These are phyloP conservation scores for Geotrypetes seraphini DNA, from an alignment of 2,797 vertebrate genomes.

Conservation along the genomic window DNA sequence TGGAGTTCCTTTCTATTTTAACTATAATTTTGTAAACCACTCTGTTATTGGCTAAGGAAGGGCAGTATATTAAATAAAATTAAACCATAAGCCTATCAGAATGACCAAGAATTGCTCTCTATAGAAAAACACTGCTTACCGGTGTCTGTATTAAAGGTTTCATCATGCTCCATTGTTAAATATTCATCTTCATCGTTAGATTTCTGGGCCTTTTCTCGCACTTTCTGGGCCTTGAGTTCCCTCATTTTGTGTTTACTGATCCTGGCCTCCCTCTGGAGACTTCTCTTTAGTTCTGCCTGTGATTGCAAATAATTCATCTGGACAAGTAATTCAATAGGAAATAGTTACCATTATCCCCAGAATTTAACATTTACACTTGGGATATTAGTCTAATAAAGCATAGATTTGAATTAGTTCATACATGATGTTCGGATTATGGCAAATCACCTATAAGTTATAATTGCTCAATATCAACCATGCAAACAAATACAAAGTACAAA, in stretches of 20 bases:
- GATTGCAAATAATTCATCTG: constrained; percentile 32
- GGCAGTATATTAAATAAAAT: too few relatives aligned
- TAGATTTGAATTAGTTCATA: too few relatives aligned
- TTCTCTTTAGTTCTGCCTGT: constrained; percentile 41
- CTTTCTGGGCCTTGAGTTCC: constrained; percentile 20
- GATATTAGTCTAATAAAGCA: not conserved
- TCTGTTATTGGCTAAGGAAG: too few relatives aligned
- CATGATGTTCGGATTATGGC: too few relatives aligned
- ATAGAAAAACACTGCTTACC: constrained; percentile 30
- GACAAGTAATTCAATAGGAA: not conserved
- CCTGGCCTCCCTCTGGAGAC: constrained; percentile 34
- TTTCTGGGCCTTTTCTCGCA: constrained; percentile 5
- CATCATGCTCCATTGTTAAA: constrained; percentile 15
- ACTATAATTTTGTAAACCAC: too few relatives aligned
- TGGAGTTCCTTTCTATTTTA: too few relatives aligned
- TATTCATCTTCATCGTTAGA: constrained; percentile 3
- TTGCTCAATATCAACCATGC: too few relatives aligned
- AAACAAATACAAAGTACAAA: too few relatives aligned
- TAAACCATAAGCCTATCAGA: not conserved
- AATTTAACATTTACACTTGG: rapidly evolving
- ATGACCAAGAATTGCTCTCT: not conserved
- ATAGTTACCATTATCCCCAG: not conserved
- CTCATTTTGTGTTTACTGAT: constrained; percentile 27
- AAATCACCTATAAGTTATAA: too few relatives aligned
- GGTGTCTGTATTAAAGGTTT: constrained; percentile 2